Conservation (phyloP, 2,888 invertebrate species). For the Dasypogon diadema region DNA sequence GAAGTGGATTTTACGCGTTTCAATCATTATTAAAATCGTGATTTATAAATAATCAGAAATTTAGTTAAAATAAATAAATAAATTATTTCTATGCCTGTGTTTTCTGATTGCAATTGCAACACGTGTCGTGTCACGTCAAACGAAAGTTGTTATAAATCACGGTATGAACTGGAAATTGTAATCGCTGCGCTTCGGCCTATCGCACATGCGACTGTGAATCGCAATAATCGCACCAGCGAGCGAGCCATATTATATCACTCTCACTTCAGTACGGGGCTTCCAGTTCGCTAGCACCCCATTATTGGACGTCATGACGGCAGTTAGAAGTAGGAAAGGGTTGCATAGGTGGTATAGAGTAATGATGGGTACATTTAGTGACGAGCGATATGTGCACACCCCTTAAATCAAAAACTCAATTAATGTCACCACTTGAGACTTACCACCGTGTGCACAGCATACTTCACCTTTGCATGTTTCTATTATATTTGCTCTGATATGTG, state of each 20-base stretch:
- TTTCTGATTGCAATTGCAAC: no score
- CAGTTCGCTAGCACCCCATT: neutral
- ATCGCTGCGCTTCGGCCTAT: no score
- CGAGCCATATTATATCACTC: no score
- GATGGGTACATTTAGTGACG: conserved; percentile 1
- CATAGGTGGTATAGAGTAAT: conserved; percentile 26
- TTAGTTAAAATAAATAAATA: no score
- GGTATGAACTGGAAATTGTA: conserved; percentile 3
- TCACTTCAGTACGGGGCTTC: neutral
- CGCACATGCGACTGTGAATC: conserved; percentile 31
- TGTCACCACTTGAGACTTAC: conserved; percentile 53
- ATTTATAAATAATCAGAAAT: no score
- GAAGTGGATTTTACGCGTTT: no score
- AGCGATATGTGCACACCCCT: conserved; percentile 14
- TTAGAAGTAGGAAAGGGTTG: neutral
- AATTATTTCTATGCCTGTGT: no score
- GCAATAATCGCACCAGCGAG: conserved; percentile 8
- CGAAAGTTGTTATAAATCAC: conserved; percentile 29
- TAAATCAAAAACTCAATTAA: conserved; percentile 56
- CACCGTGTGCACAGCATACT: conserved; percentile 28
- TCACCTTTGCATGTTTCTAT: conserved; percentile 38
- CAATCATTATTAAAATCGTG: no score
- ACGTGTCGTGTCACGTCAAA: conserved; percentile 20
- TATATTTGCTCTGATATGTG: conserved; percentile 35
- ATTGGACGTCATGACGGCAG: neutral